Base-by-base conservation (phyloP, 2,888 invertebrate genomes). In the Stenolophus ochropezus region DNA sequence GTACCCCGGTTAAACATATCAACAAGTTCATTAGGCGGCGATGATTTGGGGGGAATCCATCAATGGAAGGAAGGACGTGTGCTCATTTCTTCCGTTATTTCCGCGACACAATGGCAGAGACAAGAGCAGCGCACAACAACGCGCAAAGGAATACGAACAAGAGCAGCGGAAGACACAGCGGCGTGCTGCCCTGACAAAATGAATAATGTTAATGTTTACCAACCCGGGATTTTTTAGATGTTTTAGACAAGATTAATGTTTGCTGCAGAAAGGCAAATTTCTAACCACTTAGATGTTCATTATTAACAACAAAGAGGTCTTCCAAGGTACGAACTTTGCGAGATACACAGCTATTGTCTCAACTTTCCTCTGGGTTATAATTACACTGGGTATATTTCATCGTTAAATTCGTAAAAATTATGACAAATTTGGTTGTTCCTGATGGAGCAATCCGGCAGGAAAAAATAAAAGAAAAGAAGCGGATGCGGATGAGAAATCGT, bases 31-130 rank as follows among this genome's bases (percentile, higher is more conserved):
- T 53, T 20, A 18, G 33, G 6, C 11, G 33, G 33, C 33, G 33
- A 42, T 42, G 6, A 42, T 42, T 42, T 42, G 33, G 33, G 11
- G 33, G 33, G 33, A 42, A 42, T 42, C 33, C 33, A 42, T 42
- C 33, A 42, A 42, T 42, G 33, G 33, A 42, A 65, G 73, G 56
- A 81, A 81, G 65, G 82, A 69, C 81, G 82, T 81, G 79, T 84
- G 81, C 83, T 79, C 84, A 84, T 84, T 85, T 84, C 84, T 85
- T 83, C 82, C 81, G 84, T 83, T 83, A 83, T 84, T 84, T 85
- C 84, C 83, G 76, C 61, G 79, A 83, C 80, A 83, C 82, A 84
- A 83, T 79, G 82, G 82, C 80, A 80, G 73, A 42, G 49, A 58
- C 80, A 80, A 58, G 18, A 80, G 56, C 56, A 58, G 11, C 53